Evolutionary conservation across 1,140 invertebrate genomes (phyloP).

Genomic region (Cotesia vestalis): DNA sequence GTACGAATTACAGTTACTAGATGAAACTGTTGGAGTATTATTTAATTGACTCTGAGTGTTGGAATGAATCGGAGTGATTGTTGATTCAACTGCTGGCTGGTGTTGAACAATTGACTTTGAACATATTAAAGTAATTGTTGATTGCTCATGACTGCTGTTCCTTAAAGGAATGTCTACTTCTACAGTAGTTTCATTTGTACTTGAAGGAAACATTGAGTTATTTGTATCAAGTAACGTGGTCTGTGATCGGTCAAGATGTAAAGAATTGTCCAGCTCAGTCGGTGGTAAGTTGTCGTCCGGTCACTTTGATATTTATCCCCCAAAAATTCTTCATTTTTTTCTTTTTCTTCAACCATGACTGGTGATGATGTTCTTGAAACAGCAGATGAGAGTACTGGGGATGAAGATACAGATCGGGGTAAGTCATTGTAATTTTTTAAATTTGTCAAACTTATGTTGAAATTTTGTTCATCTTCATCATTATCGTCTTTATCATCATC

Average conservation of each 20-base stretch:
- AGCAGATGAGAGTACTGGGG: neutral
- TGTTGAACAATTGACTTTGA: neutral
- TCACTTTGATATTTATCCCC: neutral
- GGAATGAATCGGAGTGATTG: neutral
- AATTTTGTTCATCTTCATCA: neutral
- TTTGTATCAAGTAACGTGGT: neutral
- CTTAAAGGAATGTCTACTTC: no score
- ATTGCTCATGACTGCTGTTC: no score
- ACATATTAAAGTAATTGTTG: no score
- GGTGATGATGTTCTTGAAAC: neutral
- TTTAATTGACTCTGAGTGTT: neutral
- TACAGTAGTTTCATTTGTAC: no score
- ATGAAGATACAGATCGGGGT: slow-evolving; percentile 4
- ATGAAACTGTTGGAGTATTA: neutral
- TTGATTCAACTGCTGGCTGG: neutral
- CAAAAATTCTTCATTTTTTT: slow-evolving; percentile 9
- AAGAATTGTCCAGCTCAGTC: neutral
- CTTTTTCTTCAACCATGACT: neutral
- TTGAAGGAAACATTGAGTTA: slow-evolving; percentile 1
- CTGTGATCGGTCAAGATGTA: neutral
- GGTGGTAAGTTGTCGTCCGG: neutral
- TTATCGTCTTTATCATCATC: neutral
- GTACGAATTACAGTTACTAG: neutral
- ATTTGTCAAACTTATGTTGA: slow-evolving; percentile 1
- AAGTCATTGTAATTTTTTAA: neutral